Evolutionary conservation across 2,113 vertebrate species (phyloP), one percentile per base, ranked within the genome.

Genomic region (Ranitomeya variabilis): DNA sequence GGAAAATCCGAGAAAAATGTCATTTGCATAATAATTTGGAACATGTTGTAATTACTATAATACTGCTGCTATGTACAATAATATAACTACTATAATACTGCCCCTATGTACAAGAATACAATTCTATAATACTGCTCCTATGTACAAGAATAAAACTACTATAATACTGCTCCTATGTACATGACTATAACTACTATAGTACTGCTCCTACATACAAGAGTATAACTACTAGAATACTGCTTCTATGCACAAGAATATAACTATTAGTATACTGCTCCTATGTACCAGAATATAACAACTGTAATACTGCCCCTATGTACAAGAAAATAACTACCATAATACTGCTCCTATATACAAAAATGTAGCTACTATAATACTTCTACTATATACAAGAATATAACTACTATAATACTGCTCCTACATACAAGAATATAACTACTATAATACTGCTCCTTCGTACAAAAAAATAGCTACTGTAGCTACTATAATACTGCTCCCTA

Each of bases 61-160:
- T 73, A 13, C 26, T 45, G 37, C 26, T 10, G 6, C 26, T 37
- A 73, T 37, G 6, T 73, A 37, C 71, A 74, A 51, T 31, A 51
- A 74, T 74, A 74, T 9, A 18, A 51, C 31, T 74, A 74, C 31
- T 74, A 74, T 74, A 74, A 74, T 74, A 74, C 31, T 74, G 71
- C 71, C 59, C 14, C 5, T 74, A 45, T 74, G 14, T 74, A 45
- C 31, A 69, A 26, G n/a, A 69, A 26, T 31, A 26, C 23, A 69
- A 26, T n/a, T n/a, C 67, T 71, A 71, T 71, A 71, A 71, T 71
- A 71, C 67, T 31, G 26, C 66, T 4, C 67, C 67, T 31, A 71
- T 31, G 11, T 71, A 71, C 23, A 71, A 71, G 23, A 71, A 71
- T 71, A 71, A 31, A 71, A 71, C 67, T 71, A 71, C 67, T 71